Evolutionary conservation across 2,888 invertebrate genomes (phyloP).

Genomic region (Ophion ventricosus): DNA sequence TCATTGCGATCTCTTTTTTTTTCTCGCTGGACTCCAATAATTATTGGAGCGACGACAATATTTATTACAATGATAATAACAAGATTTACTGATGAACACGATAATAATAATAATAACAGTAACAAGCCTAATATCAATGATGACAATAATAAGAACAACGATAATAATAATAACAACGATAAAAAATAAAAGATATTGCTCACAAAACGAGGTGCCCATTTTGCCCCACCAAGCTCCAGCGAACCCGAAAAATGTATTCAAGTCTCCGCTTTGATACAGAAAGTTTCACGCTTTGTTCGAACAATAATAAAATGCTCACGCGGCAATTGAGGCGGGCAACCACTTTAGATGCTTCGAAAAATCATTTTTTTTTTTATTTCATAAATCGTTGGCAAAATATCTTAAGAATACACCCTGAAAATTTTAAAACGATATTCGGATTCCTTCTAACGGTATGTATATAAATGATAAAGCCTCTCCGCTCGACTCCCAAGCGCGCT

Average conservation of each 20-base stretch:
- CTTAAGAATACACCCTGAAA: too few relatives aligned
- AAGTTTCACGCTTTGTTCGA: not conserved
- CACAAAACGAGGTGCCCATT: not conserved
- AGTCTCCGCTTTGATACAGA: not conserved
- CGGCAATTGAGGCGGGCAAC: too few relatives aligned
- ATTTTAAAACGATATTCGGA: too few relatives aligned
- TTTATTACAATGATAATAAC: not conserved
- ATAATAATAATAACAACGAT: not conserved
- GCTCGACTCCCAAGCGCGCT: too few relatives aligned
- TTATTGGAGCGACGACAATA: not conserved
- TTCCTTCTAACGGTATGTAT: too few relatives aligned
- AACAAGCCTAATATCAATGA: too few relatives aligned
- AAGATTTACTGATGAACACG: too few relatives aligned
- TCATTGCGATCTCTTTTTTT: not conserved
- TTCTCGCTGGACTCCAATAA: not conserved
- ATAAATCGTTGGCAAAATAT: too few relatives aligned
- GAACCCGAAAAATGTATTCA: not conserved
- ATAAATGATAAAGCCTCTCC: too few relatives aligned
- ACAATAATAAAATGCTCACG: not conserved
- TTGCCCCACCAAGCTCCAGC: not conserved
- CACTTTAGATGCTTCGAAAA: too few relatives aligned
- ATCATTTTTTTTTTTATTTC: too few relatives aligned
- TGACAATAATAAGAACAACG: not conserved
- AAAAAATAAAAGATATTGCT: not conserved
- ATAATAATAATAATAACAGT: too few relatives aligned